Percentiles rank a stretch among this genome's conserved stretches.
These are phyloP conservation scores for Epinephelus coioides DNA, from an alignment of 2,797 vertebrate genomes.

Conservation along the genomic window DNA sequence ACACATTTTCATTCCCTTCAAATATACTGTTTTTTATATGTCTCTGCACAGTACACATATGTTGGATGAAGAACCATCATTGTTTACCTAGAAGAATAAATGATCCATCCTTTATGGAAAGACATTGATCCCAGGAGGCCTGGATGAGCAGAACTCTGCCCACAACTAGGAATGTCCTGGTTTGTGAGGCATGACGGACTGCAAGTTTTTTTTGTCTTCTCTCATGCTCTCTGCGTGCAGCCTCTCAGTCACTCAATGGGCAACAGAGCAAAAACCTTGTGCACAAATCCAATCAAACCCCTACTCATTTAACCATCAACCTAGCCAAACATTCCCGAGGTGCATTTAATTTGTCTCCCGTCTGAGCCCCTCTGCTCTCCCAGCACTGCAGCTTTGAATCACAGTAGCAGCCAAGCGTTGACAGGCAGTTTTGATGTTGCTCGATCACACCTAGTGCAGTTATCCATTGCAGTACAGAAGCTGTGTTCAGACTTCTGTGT, in stretches of 20 bases:
- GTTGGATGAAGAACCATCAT: not conserved
- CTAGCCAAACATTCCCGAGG: constrained; percentile 56
- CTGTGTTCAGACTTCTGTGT: constrained; percentile 28
- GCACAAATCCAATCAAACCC: constrained; percentile 66
- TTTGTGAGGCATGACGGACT: constrained; percentile 56
- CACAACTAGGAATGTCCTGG: constrained; percentile 59
- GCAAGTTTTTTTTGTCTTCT: constrained; percentile 14
- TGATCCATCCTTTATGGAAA: constrained; percentile 43
- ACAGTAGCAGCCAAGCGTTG: constrained; percentile 49
- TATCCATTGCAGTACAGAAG: constrained; percentile 47
- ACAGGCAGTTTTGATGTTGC: constrained; percentile 44
- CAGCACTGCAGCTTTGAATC: constrained; percentile 43
- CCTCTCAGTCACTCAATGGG: constrained; percentile 47
- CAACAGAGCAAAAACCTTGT: constrained; percentile 47
- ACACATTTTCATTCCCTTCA: not conserved
- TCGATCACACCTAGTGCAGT: constrained; percentile 41
- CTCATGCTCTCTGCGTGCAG: constrained; percentile 25
- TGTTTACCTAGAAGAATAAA: constrained; percentile 63
- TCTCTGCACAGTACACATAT: constrained; percentile 10
- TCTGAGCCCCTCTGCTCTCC: constrained; percentile 48
- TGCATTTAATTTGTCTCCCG: constrained; percentile 62
- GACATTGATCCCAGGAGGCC: constrained; percentile 48
- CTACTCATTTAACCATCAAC: constrained; percentile 55
- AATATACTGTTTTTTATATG: not conserved
- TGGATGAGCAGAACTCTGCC: constrained; percentile 51